Evolutionary conservation across 2,797 vertebrate species (phyloP).

Genomic region (Percopsis omiscomaycus): DNA sequence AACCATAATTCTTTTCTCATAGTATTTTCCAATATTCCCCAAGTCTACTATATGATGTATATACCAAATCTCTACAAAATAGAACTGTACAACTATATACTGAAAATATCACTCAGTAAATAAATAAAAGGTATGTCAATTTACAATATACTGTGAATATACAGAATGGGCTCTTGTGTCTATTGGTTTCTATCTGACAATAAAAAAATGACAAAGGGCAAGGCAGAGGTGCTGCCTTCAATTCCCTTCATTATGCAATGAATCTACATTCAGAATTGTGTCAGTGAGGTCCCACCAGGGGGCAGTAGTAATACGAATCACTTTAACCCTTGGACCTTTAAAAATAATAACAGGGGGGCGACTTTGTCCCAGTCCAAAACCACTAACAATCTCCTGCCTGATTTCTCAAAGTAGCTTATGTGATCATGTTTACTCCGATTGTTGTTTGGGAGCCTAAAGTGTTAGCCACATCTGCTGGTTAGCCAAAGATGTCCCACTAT

Average conservation of each 20-base stretch:
- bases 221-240: conserved; percentile 39
- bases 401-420: conserved; percentile 22
- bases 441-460: conserved; percentile 43
- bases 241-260: conserved; percentile 43
- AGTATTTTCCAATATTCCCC: conserved; percentile 23
- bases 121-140: conserved; percentile 65
- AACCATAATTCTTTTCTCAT: conserved; percentile 24
- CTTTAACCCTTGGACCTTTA: conserved; percentile 39
- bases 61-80: conserved; percentile 78
- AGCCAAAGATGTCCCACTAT: conserved; percentile 25
- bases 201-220: conserved; percentile 46
- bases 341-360: conserved; percentile 28
- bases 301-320: conserved; percentile 48
- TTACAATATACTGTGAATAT: conserved; percentile 35
- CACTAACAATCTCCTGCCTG: conserved; percentile 20
- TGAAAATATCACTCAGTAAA: conserved; percentile 78
- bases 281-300: conserved; percentile 68
- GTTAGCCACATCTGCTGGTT: conserved; percentile 39
- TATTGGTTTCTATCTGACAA: conserved; percentile 38
- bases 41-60: conserved; percentile 57
- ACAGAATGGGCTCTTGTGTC: conserved; percentile 46
- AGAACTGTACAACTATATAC: conserved; percentile 74
- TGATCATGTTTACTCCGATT: conserved; percentile 17
- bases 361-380: conserved; percentile 30
- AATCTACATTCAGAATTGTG: conserved; percentile 74